Conservation (phyloP, 1,140 invertebrate species). For the Agrilus planipennis region DNA sequence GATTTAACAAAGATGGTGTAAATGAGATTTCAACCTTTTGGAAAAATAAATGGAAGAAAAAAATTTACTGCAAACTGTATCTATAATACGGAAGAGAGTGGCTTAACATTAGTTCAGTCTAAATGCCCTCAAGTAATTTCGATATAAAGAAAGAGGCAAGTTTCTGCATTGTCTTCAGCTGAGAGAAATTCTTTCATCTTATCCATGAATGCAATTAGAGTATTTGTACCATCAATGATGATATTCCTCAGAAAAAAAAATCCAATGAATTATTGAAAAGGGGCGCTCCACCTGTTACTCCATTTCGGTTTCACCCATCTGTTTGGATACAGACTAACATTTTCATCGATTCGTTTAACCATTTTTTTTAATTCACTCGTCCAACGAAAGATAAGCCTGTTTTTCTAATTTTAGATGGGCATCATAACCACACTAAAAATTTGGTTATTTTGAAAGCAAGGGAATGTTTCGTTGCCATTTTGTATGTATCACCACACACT, state of each 20-base stretch:
- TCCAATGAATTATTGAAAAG: background rate
- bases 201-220: constrained; percentile 15
- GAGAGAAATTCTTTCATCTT: constrained; percentile 19
- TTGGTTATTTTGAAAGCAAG: constrained; percentile 3
- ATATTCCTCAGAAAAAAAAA: constrained; percentile 20
- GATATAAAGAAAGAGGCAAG: constrained; percentile 19
- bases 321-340: constrained; percentile 14
- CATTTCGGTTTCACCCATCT: constrained; percentile 21
- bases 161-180: constrained; percentile 14
- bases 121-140: too few species aligned
- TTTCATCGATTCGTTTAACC: constrained; percentile 17
- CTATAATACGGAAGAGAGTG: too few species aligned
- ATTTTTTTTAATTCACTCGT: constrained; percentile 15
- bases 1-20: too few species aligned
- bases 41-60: too few species aligned
- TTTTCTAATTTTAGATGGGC: constrained; percentile 19
- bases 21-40: too few species aligned
- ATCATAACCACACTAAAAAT: constrained; percentile 12
- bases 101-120: too few species aligned
- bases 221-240: constrained; percentile 19
- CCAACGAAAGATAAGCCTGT: constrained; percentile 12
- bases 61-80: too few species aligned
- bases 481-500: constrained; percentile 5
- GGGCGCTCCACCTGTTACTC: constrained; percentile 18
- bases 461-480: constrained; percentile 5